These are phyloP conservation scores for Acrossocheilus wenchowensis DNA, from an alignment of 2,797 vertebrate genomes.

Conservation along the genomic window DNA sequence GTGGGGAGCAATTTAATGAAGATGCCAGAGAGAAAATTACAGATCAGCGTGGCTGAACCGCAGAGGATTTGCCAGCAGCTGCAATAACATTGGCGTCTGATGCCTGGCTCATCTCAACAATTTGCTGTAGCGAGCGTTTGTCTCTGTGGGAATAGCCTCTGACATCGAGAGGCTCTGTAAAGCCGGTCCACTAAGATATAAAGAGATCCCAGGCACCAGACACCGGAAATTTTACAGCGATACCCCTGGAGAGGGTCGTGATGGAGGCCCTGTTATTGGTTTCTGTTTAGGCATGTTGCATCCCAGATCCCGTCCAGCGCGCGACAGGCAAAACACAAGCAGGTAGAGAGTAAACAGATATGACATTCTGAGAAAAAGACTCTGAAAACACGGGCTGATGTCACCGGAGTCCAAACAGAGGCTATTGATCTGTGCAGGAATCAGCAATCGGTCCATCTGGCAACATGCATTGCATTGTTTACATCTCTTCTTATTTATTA, in stretches of 20 bases:
- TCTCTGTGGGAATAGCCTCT: not conserved
- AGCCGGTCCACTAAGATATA: not conserved
- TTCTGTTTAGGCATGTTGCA: conserved; percentile 20
- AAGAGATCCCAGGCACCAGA: conserved; percentile 53
- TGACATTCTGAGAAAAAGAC: conserved; percentile 22
- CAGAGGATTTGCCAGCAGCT: conserved; percentile 44
- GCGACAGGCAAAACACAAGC: not conserved
- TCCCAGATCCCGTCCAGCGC: not conserved
- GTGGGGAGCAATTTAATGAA: not conserved
- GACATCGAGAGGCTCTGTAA: not conserved
- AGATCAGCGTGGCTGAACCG: conserved; percentile 48
- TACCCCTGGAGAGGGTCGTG: conserved; percentile 36
- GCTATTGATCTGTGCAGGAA: not conserved
- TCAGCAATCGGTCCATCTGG: not conserved
- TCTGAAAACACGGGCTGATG: too few relatives aligned
- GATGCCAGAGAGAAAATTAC: conserved; percentile 61
- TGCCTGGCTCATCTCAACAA: conserved; percentile 49
- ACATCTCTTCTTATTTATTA: not conserved
- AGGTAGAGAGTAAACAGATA: conserved; percentile 9
- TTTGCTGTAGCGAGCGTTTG: conserved; percentile 14
- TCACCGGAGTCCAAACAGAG: not conserved
- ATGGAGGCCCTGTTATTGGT: conserved; percentile 41
- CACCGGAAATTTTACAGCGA: conserved; percentile 48
- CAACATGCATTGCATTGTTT: not conserved
- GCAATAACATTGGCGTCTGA: conserved; percentile 64